phyloP scores from a whole-genome alignment of 2,888 invertebrate genomes.

The Fragum fragum region DNA sequence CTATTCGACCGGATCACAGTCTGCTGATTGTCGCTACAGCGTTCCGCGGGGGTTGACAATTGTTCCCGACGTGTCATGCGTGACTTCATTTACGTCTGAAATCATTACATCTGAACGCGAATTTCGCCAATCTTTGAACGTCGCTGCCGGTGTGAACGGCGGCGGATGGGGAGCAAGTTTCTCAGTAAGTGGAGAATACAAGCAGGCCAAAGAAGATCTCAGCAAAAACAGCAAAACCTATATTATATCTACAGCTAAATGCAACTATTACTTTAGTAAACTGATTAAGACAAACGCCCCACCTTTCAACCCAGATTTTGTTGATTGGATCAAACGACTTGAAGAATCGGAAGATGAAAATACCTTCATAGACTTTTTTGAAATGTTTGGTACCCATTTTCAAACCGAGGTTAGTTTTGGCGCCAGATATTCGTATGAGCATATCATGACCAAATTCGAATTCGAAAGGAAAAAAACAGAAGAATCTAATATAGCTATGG shows the following conservation, averaged over 20 bases:
- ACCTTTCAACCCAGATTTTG: conserved; percentile 33
- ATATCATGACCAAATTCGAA: conserved; percentile 38
- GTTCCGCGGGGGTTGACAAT: conserved; percentile 43
- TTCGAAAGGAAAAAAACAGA: conserved; percentile 27
- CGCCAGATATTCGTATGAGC: conserved; percentile 48
- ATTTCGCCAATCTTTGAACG: conserved; percentile 36
- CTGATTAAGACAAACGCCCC: conserved; percentile 18
- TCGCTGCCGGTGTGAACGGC: conserved; percentile 23
- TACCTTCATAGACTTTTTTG: conserved; percentile 39
- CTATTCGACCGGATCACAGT: conserved; percentile 32
- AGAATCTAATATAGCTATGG: conserved; percentile 36
- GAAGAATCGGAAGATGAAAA: conserved; percentile 1
- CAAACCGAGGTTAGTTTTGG: conserved; percentile 47
- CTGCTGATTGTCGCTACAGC: conserved; percentile 51
- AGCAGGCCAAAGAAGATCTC: conserved; percentile 28
- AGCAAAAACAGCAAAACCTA: conserved; percentile 32
- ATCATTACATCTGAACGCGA: conserved; percentile 34
- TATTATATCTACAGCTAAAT: conserved; percentile 50
- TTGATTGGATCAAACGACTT: conserved; percentile 38
- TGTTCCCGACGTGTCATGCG: conserved; percentile 51
- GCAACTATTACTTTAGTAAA: conserved; percentile 55
- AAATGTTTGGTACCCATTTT: conserved; percentile 56
- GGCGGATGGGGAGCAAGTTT: conserved; percentile 41
- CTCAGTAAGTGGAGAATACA: conserved; percentile 46
- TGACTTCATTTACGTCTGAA: conserved; percentile 49